These are phyloP conservation scores for Boloria euphrosyne DNA, from an alignment of 2,888 invertebrate genomes.

Conservation along the genomic window DNA sequence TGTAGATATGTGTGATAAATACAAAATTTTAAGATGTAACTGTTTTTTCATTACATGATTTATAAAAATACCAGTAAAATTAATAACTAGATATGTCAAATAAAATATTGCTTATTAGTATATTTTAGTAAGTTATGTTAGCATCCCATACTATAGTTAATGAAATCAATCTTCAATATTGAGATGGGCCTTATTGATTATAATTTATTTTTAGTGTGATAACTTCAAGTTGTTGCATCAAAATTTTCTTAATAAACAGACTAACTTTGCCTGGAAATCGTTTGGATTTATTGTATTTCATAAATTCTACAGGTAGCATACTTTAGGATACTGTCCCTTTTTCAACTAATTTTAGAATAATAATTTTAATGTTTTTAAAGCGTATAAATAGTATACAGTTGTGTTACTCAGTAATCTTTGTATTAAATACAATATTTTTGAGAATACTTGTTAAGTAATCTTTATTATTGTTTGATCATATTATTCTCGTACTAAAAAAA, in stretches of 20 bases:
- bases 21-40: slow-evolving; percentile 81
- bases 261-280: slow-evolving; percentile 76
- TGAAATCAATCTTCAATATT: slow-evolving; percentile 64
- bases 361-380: too few relatives aligned
- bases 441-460: neutral
- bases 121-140: slow-evolving; percentile 76
- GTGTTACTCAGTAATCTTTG: slow-evolving; percentile 2
- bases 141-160: slow-evolving; percentile 69
- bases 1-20: slow-evolving; percentile 83
- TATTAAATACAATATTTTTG: slow-evolving; percentile 13
- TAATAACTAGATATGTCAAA: slow-evolving; percentile 69
- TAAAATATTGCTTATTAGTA: slow-evolving; percentile 77
- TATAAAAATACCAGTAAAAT: slow-evolving; percentile 74
- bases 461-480: neutral
- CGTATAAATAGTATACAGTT: neutral
- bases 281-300: slow-evolving; percentile 51
- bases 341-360: slow-evolving; percentile 13
- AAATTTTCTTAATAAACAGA: slow-evolving; percentile 79
- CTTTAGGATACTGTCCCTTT: slow-evolving; percentile 29
- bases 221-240: slow-evolving; percentile 78
- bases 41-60: slow-evolving; percentile 77
- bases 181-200: slow-evolving; percentile 71
- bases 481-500: too few relatives aligned
- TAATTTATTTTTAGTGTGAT: slow-evolving; percentile 80
- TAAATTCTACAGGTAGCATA: slow-evolving; percentile 17